Evolutionary conservation across 1,140 invertebrate species (phyloP), one percentile per base, ranked within the genome.

Genomic region (Protaetia brevitarsis): DNA sequence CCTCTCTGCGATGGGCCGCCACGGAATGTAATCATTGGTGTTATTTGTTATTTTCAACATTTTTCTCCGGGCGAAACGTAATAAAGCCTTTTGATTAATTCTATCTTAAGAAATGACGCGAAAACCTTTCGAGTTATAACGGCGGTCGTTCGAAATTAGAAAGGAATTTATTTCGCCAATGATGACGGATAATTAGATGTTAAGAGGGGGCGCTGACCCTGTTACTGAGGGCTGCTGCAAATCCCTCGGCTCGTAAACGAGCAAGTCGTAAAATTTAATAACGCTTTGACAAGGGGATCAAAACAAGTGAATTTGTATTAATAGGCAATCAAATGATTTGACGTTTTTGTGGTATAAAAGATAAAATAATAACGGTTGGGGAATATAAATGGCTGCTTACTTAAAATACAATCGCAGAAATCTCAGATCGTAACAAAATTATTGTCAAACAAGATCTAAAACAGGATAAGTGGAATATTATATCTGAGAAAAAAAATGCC

Each of bases 21-120:
- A 19, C 16, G 41, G 41, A 51, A 51, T 51, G 41, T 51, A 51
- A 51, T 51, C 41, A 51, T 51, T 51, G 41, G 41, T 19, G 41
- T 51, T 51, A 51, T 51, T 51, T 51, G 41, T 51, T 51, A 51
- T 51, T 51, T 51, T 51, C 41, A 51, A 23, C 41, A 51, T 51
- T 51, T 51, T 51, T 51, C 41, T 51, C 41, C 41, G 41, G 31
- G 13, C 41, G 41, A 51, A 51, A 51, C 41, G 41, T 51, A 51
- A 51, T 51, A 51, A 51, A 51, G 41, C 41, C 41, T 19, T 51
- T 34, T 51, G 19, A 51, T 51, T 51, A 51, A 51, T 51, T 51
- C 41, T 10, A 51, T 51, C 41, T 51, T 51, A 51, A 21, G 41
- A 51, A 23, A 51, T 51, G 26, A 51, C 41, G 41, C 41, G 41